Evolutionary conservation across 1,140 invertebrate genomes (phyloP).

Genomic region (Grapholita molesta): DNA sequence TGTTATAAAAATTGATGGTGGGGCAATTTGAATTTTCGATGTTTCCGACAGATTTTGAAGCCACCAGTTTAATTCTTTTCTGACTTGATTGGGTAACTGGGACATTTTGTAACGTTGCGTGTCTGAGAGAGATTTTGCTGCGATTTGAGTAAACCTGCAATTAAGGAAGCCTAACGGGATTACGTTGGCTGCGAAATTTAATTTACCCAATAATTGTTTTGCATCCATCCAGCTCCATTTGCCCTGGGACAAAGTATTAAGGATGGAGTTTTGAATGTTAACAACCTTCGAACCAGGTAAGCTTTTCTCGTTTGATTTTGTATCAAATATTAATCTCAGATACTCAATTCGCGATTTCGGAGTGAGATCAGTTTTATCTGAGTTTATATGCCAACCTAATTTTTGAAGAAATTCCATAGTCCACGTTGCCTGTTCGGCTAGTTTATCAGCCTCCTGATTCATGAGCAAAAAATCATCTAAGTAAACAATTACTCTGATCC

Average conservation of each 20-base stretch:
- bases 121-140: not conserved
- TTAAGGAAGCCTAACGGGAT: conserved; percentile 65
- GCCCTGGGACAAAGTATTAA: not conserved
- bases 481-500: not conserved
- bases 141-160: not conserved
- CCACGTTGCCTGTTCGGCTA: not conserved
- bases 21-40: conserved; percentile 18
- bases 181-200: conserved; percentile 69
- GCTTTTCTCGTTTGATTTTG: not conserved
- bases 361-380: conserved; percentile 21
- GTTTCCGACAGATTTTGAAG: conserved; percentile 18
- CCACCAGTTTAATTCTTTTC: conserved; percentile 30
- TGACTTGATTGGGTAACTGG: not conserved
- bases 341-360: conserved; percentile 27
- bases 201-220: not conserved
- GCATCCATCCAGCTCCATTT: not conserved
- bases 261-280: not conserved
- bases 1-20: conserved; percentile 5
- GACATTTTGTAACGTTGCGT: not conserved
- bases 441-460: not conserved
- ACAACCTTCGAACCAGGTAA: not conserved
- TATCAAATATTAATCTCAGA: not conserved
- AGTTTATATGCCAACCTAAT: conserved; percentile 34
- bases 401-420: conserved; percentile 20
- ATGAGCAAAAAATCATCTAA: not conserved